A percentile compares a stretch with the other conserved stretches of the same genome.
Evolutionary conservation across 2,113 vertebrate species (phyloP).

Genomic region (Cyprinodon tularosa): DNA sequence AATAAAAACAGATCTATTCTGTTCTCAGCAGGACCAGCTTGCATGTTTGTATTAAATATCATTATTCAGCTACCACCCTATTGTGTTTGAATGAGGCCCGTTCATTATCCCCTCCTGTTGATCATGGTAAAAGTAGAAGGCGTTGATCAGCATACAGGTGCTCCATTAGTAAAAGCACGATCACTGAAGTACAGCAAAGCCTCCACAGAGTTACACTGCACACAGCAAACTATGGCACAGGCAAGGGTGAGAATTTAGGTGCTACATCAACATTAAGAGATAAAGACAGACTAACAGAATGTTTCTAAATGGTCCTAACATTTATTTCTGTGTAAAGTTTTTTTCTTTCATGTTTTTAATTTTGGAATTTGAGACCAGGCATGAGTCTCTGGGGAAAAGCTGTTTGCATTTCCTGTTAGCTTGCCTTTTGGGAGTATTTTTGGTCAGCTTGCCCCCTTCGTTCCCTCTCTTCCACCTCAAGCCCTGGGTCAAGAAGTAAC

Average conservation of each 20-base stretch:
- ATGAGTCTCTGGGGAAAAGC: constrained; percentile 19
- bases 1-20: too few relatives aligned
- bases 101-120: constrained; percentile 44
- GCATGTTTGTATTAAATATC: constrained; percentile 43
- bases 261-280: not conserved
- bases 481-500: constrained; percentile 58
- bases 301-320: not conserved
- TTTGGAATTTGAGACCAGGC: constrained; percentile 10
- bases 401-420: constrained; percentile 63
- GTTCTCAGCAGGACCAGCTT: constrained; percentile 33
- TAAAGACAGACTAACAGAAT: not conserved
- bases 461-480: constrained; percentile 52
- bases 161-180: constrained; percentile 36
- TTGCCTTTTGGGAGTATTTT: constrained; percentile 44
- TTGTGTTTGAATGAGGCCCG: constrained; percentile 53
- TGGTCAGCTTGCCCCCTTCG: constrained; percentile 17
- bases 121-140: constrained; percentile 29
- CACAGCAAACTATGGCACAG: constrained; percentile 65
- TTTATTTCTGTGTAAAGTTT: not conserved
- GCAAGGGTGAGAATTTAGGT: constrained; percentile 13
- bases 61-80: constrained; percentile 51
- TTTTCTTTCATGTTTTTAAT: constrained; percentile 2
- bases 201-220: constrained; percentile 54
- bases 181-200: constrained; percentile 36
- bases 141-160: constrained; percentile 68